Evolutionary conservation across 2,113 vertebrate genomes (phyloP).

Genomic region (Lonchura striata): DNA sequence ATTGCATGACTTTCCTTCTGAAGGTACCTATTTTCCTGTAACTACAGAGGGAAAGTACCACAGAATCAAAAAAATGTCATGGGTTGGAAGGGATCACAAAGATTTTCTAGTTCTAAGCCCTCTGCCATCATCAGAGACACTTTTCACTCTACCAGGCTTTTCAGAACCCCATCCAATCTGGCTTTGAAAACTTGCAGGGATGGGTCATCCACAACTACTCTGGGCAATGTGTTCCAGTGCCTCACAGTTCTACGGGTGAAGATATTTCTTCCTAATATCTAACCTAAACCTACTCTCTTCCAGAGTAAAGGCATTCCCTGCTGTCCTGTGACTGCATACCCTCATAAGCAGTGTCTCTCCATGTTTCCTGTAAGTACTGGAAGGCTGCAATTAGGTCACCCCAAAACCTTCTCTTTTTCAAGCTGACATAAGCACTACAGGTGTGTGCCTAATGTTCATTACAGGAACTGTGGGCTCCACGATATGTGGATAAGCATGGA

Average conservation of each 20-base stretch:
- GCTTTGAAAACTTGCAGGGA: neutral
- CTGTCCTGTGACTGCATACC: neutral
- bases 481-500: neutral
- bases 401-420: neutral
- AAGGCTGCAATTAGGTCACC: neutral
- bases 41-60: neutral
- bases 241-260: neutral
- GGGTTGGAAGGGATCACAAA: neutral
- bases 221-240: rapidly evolving
- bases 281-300: neutral
- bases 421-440: neutral
- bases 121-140: neutral
- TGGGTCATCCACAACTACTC: neutral
- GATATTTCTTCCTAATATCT: neutral
- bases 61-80: neutral
- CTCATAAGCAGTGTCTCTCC: neutral
- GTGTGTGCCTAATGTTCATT: neutral
- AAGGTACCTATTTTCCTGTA: neutral
- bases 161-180: neutral
- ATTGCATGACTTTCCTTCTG: neutral
- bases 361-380: neutral
- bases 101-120: neutral
- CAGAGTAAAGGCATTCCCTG: neutral
- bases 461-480: neutral
- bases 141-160: neutral